Evolutionary conservation across 2,797 vertebrate species (phyloP), one percentile per base, ranked within the genome.

Genomic region (Oreonectes daqikongensis): DNA sequence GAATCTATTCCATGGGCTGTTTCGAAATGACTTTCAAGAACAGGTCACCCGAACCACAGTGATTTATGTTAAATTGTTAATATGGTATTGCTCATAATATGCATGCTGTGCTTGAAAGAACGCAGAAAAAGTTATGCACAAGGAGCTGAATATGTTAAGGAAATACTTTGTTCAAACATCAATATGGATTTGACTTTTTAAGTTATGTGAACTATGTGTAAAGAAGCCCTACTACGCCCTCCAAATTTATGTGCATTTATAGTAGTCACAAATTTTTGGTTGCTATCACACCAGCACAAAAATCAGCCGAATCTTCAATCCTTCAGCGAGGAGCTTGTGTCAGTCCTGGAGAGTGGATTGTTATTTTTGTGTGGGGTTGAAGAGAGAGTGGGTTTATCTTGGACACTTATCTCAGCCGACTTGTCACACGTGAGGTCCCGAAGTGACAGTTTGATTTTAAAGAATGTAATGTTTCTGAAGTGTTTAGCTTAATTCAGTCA

Each of bases 241-340:
- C 1, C 50, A 69, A 44, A 75, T 75, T 38, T 75, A 55, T 69
- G 66, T 48, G 53, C 26, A 75, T 46, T 40, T 46, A 50, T 65
- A 44, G 20, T n/a, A 59, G 67, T n/a, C n/a, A 24, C 18, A 72
- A 60, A 72, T 60, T 69, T 75, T 32, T 18, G 24, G 26, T 24
- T 66, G 12, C 35, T 26, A 71, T 75, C 67, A 26, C 18, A 64
- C 50, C 32, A 71, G 61, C 68, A 30, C 1, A 79, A 55, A 71
- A 60, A 26, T 64, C 52, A 42, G 30, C 30, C 1, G 35, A 30
- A 35, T 42, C 40, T 75, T 65, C 22, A 42, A 55, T 66, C 30
- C 6, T 14, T 24, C 30, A 52, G 60, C 30, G n/a, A 11, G 60
- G 14, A 22, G 46, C n/a, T 30, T 1, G 30, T 65, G 46, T 74